Evolutionary conservation across 2,113 vertebrate genomes (phyloP).

Genomic region (Chamaea fasciata): DNA sequence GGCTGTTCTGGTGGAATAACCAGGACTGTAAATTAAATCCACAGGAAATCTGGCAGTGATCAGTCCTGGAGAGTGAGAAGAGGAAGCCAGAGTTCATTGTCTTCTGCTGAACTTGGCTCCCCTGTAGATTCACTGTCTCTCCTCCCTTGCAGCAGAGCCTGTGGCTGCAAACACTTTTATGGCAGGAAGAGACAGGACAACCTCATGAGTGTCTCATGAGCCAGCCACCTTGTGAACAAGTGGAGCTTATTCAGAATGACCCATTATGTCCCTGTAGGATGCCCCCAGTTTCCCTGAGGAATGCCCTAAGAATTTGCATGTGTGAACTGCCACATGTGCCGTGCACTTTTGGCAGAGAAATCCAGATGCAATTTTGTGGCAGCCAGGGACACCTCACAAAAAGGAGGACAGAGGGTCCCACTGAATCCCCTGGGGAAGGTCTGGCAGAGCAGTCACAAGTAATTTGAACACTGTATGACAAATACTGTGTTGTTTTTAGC

Average conservation of each 20-base stretch:
- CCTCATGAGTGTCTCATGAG: neutral
- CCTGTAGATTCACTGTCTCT: neutral
- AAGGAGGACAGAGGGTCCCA: neutral
- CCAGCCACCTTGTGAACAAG: neutral
- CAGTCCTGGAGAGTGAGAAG: neutral
- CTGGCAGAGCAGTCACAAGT: neutral
- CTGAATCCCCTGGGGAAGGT: neutral
- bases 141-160: neutral
- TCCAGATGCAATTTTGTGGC: neutral
- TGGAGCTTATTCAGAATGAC: neutral
- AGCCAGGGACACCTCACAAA: neutral
- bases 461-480: neutral
- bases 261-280: neutral
- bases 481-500: neutral
- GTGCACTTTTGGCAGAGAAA: fast-evolving
- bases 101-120: neutral
- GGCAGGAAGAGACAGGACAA: neutral
- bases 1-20: neutral
- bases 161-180: neutral
- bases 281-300: neutral
- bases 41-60: neutral
- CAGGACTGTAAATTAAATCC: neutral
- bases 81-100: neutral
- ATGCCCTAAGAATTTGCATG: neutral
- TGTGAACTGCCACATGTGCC: fast-evolving